Conservation (phyloP, 30 jellyfish, hydroid and myxozoan species). For the Hydra vulgaris region DNA sequence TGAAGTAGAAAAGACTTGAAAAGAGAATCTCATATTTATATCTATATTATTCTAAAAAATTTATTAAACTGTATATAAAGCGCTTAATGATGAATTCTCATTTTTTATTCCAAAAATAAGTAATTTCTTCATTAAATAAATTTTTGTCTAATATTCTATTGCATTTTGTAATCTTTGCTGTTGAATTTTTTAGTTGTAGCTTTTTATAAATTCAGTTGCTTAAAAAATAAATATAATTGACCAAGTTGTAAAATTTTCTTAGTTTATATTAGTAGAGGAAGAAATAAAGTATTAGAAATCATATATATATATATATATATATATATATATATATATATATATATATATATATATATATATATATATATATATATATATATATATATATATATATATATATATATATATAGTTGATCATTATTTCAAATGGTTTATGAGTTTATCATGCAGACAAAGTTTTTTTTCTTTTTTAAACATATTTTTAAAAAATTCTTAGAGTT, state of each 20-base stretch:
- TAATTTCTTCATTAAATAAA: neutral
- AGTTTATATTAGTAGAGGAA: neutral
- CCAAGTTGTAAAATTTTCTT: neutral
- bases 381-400: too few relatives aligned
- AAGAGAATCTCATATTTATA: neutral
- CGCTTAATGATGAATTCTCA: neutral
- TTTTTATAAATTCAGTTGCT: too few relatives aligned
- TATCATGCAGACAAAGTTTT: too few relatives aligned
- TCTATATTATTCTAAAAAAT: neutral
- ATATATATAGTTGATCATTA: too few relatives aligned
- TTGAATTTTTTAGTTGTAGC: neutral
- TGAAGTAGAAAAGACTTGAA: neutral
- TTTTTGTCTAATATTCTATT: neutral
- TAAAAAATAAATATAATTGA: neutral
- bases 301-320: too few relatives aligned
- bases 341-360: too few relatives aligned
- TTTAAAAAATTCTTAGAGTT: too few relatives aligned
- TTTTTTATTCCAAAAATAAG: neutral
- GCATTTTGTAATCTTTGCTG: neutral
- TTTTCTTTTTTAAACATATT: too few relatives aligned
- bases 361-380: too few relatives aligned
- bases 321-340: too few relatives aligned
- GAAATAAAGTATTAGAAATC: neutral
- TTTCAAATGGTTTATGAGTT: too few relatives aligned
- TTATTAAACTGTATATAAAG: neutral